Conservation (phyloP, 1,140 invertebrate species). For the Drosophila lacteicornis region DNA sequence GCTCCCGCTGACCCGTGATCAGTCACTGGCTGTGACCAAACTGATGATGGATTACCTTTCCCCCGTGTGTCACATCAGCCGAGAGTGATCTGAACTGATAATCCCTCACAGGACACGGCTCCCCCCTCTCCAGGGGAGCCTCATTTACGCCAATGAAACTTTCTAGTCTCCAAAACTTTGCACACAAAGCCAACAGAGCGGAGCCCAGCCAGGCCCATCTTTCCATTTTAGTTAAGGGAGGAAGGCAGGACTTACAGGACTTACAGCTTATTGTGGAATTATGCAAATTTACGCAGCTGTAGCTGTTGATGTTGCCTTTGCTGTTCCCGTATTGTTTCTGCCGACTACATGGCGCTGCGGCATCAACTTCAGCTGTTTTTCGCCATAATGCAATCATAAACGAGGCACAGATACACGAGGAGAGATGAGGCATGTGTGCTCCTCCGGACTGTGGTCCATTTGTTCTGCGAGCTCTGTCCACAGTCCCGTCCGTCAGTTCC, state of each 20-base stretch:
- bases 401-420: slow-evolving; percentile 21
- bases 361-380: slow-evolving; percentile 63
- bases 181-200: background rate
- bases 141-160: slow-evolving; percentile 38
- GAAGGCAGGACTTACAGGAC: slow-evolving; percentile 27
- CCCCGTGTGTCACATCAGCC: slow-evolving; percentile 10
- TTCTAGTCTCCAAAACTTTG: slow-evolving; percentile 27
- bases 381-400: slow-evolving; percentile 72
- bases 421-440: slow-evolving; percentile 9
- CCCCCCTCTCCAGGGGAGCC: background rate
- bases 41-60: slow-evolving; percentile 27
- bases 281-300: slow-evolving; percentile 70
- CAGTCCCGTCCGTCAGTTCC: too few species aligned
- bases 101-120: slow-evolving; percentile 4
- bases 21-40: slow-evolving; percentile 3
- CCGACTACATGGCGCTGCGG: slow-evolving; percentile 20
- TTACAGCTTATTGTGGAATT: slow-evolving; percentile 68
- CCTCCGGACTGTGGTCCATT: slow-evolving; percentile 45
- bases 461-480: slow-evolving; percentile 37
- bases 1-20: slow-evolving; percentile 9
- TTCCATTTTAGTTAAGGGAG: background rate
- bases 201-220: background rate
- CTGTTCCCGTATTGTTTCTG: slow-evolving; percentile 22
- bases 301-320: slow-evolving; percentile 41
- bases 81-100: slow-evolving; percentile 37